Base-by-base conservation (phyloP, 2,888 invertebrate genomes). In the Lumbricus terrestris region DNA sequence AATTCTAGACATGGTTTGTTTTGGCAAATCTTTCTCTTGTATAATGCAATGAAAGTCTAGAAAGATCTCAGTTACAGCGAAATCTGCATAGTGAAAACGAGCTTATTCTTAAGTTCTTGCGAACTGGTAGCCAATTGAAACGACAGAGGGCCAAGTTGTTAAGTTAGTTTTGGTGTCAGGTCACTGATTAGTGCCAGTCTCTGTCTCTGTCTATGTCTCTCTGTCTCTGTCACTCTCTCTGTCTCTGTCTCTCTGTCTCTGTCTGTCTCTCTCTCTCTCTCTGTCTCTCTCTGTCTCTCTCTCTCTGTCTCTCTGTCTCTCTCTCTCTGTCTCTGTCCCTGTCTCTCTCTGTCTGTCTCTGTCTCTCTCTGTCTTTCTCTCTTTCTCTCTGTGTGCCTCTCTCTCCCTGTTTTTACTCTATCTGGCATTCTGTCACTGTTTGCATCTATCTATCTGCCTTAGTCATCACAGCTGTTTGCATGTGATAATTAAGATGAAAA, bases 171-270 rank as follows among this genome's bases (percentile, higher is more conserved):
- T 11, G n/a, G n/a, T n/a, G 29, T 69, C 69, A 69, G 69, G n/a
- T 11, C 13, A 1, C 69, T n/a, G 69, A 11, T 69, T n/a, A 69
- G 8, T n/a, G 29, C 69, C 69, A n/a, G 29, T 16, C 16, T 16
- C 8, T 3, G n/a, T 16, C 29, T n/a, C 69, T 69, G 69, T 69
- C 18, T 69, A 6, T n/a, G n/a, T 88, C n/a, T n/a, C n/a, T 88
- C 88, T 88, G 33, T 47, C 47, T 47, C 15, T 47, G n/a, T 47
- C 47, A 47, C 23, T 47, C 18, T 88, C 88, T 38, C 6, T n/a
- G 33, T 88, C 88, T 88, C n/a, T 42, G n/a, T 37, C 88, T 88
- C 35, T 47, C n/a, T n/a, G n/a, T n/a, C n/a, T n/a, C n/a, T n/a
- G n/a, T n/a, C n/a, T n/a, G n/a, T n/a, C 29, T 89, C 54, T 34